Percentiles rank a stretch among this genome's conserved stretches.
phyloP scores from a whole-genome alignment of 2,113 vertebrate genomes.

The Nanorana parkeri region DNA sequence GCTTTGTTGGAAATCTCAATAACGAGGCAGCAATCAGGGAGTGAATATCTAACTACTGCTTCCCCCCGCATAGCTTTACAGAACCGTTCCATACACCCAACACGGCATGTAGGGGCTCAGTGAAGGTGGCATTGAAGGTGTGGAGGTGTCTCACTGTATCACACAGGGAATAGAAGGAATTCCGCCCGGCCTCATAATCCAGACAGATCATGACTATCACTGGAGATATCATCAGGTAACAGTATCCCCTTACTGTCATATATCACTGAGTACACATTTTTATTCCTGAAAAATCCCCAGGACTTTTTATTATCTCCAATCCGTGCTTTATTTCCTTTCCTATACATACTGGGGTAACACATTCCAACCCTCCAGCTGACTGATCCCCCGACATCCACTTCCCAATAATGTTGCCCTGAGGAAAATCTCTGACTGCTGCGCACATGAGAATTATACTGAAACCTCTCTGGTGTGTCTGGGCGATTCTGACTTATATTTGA shows the following conservation, averaged over 20 bases:
- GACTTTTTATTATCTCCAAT: background rate
- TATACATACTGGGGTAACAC: slow-evolving; percentile 2
- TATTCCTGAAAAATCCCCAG: background rate
- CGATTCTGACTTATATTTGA: background rate
- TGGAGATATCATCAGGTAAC: background rate
- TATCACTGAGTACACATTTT: background rate
- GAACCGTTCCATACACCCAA: no score
- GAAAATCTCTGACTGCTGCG: background rate
- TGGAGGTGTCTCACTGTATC: background rate
- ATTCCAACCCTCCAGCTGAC: background rate
- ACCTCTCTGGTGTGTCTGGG: background rate
- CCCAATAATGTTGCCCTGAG: slow-evolving; percentile 6
- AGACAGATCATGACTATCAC: background rate
- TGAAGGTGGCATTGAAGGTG: background rate
- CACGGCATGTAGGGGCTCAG: no score
- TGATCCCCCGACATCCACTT: background rate
- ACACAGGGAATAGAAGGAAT: background rate
- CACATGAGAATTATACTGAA: background rate
- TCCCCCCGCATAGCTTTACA: no score
- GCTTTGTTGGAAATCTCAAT: no score
- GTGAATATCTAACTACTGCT: no score
- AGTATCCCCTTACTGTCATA: background rate
- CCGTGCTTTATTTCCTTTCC: background rate
- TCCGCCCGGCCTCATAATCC: background rate
- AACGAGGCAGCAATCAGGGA: no score